Evolutionary conservation across 2,888 invertebrate genomes (phyloP).

Genomic region (Nomada lathburiana): DNA sequence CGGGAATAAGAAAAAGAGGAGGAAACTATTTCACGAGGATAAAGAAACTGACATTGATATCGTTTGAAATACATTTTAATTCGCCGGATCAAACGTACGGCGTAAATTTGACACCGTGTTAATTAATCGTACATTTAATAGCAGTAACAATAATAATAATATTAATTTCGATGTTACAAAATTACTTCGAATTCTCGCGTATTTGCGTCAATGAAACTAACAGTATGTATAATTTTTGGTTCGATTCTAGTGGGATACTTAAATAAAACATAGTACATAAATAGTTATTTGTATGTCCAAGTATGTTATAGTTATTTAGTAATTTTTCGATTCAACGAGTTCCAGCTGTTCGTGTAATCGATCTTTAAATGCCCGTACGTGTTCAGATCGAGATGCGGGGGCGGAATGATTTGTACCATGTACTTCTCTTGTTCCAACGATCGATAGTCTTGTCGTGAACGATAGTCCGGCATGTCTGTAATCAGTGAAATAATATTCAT

Average conservation of each 20-base stretch:
- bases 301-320: conserved; percentile 82
- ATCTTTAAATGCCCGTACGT: conserved; percentile 92
- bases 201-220: conserved; percentile 14
- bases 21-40: conserved; percentile 59
- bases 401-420: conserved; percentile 80
- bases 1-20: conserved; percentile 37
- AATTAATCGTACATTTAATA: neutral
- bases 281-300: neutral
- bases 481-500: neutral
- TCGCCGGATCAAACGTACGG: no score
- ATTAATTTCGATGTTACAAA: conserved; percentile 4
- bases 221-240: conserved; percentile 31
- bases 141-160: neutral
- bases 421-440: conserved; percentile 58
- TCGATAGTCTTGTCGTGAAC: conserved; percentile 5
- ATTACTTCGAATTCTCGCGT: neutral
- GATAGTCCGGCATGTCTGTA: conserved; percentile 24
- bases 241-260: conserved; percentile 19
- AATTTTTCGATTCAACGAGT: conserved; percentile 91
- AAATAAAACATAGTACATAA: conserved; percentile 23
- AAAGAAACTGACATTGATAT: conserved; percentile 38
- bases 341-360: conserved; percentile 93
- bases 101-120: neutral
- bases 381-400: conserved; percentile 90
- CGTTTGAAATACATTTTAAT: conserved; percentile 13